These are phyloP conservation scores for Aulostomus chinensis DNA, from an alignment of 2,797 vertebrate species.

Conservation along the genomic window DNA sequence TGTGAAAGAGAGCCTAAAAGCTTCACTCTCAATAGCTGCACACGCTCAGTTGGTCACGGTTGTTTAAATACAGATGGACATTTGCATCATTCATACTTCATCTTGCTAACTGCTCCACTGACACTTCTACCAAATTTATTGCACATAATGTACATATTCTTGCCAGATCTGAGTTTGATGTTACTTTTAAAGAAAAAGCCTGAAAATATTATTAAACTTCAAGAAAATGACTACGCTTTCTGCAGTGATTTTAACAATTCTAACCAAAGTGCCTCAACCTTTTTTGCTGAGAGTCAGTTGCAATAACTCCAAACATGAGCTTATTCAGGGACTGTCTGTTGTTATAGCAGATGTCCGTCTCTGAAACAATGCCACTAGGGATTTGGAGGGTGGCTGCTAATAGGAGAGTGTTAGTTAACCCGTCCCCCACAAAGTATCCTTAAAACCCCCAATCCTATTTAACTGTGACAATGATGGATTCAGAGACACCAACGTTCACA, in stretches of 20 bases:
- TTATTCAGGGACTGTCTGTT: constrained; percentile 15
- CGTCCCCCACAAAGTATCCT: constrained; percentile 46
- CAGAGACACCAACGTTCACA: constrained; percentile 50
- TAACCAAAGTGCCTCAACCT: too few relatives aligned
- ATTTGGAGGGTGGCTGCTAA: constrained; percentile 45
- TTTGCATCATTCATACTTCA: constrained; percentile 63
- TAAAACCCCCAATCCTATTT: constrained; percentile 52
- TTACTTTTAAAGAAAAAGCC: too few relatives aligned
- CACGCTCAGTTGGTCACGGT: constrained; percentile 68
- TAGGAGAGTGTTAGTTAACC: constrained; percentile 55
- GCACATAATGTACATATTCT: too few relatives aligned
- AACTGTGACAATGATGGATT: constrained; percentile 76
- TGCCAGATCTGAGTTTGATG: too few relatives aligned
- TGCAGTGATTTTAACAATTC: too few relatives aligned
- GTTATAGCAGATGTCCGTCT: constrained; percentile 64
- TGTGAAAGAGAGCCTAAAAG: constrained; percentile 75
- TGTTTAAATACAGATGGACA: constrained; percentile 73
- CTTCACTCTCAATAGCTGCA: constrained; percentile 68
- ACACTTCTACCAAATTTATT: constrained; percentile 35
- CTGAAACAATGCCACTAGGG: constrained; percentile 54
- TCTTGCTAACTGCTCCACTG: constrained; percentile 45
- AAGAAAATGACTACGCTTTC: too few relatives aligned
- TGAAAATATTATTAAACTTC: too few relatives aligned
- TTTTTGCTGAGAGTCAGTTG: too few relatives aligned
- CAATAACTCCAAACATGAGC: constrained; percentile 11